Base-by-base conservation (phyloP, 2,888 invertebrate species). In the Spisula solida region DNA sequence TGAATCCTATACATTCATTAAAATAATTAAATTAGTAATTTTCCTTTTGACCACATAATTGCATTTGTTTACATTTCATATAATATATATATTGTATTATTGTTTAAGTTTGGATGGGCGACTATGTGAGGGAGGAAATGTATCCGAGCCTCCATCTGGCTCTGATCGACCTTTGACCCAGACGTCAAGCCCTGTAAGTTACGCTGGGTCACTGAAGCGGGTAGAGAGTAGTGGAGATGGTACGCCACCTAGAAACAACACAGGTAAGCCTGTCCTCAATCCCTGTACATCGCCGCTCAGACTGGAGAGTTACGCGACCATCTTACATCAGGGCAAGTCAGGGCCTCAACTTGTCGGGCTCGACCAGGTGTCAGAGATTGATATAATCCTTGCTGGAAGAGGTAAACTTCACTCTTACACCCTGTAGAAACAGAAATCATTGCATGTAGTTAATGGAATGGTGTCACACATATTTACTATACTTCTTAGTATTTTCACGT, bases 261-360 rank as follows among this genome's bases (percentile, higher is more conserved):
- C 95, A 95, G 95, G 95, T 95, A 95, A 95, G 95, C 93, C 93
- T 81, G 70, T 84, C 80, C 86, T 87, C 51, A 75, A 55, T 47
- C 81, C 88, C 29, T 82, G 88, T 60, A 87, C 90, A 47, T 87
- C 93, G 81, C 91, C 88, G 25, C 81, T 84, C 66, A 85, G 89
- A 80, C 90, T 91, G 85, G 94, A 94, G 90, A 95, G 95, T 93
- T 96, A 95, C 88, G 96, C 96, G 1, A 91, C 91, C 78, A 92
- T 94, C 81, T 93, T 94, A 88, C 93, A 95, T 89, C 94, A 93
- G 92, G 92, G 94, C 87, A 92, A 90, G 87, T 94, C 93, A 84
- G 95, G 95, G 86, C 95, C 95, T 80, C 95, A 94, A 93, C 93
- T 93, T 66, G 88, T 93, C 60, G 92, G 92, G 34, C 93, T 93